Evolutionary conservation across 2,113 vertebrate genomes (phyloP), one percentile per base, ranked within the genome.

Genomic region (Lophura nycthemera): DNA sequence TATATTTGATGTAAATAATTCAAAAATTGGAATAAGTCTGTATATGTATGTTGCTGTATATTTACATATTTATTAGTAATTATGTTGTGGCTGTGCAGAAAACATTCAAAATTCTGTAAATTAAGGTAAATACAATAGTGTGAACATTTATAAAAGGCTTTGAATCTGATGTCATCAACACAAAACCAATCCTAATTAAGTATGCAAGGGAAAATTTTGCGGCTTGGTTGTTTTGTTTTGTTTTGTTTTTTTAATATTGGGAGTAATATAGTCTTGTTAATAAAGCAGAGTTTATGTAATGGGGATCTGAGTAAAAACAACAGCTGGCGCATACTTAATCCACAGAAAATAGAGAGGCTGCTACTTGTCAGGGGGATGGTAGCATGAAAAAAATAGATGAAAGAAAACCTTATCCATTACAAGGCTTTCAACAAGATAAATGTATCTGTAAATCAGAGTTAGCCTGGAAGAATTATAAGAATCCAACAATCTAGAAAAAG

Each of bases 201-300:
- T 43, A 13, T 25, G 56, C 11, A 77, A 64, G 10, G 45, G 21
- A 73, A 36, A 60, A 24, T 38, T 32, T 86, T 86, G 60, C 10
- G 0, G 6, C 7, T 59, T 52, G 27, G 25, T 70, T 52, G 22
- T 24, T 67, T 36, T 45, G 7, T 25, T 34, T 50, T 34, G 17
- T 47, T 34, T 30, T 65, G 34, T 10, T 29, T 29, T 47, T 50
- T 84, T 36, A 7, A 17, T 3, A 30, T 8, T 52, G 2, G 70
- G 48, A 76, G 27, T 70, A 59, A 61, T 81, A 45, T 11, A 2
- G 14, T 63, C 59, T 65, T 52, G 30, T 61, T 84, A 88, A 82
- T 80, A 95, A 93, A 71, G 9, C 34, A 88, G 45, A 77, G 6
- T 79, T 86, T 80, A 67, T 52, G 56, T 79, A 89, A 88, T 21